These are phyloP conservation scores for Molorchus minor DNA, from an alignment of 2,888 invertebrate species.

Conservation along the genomic window DNA sequence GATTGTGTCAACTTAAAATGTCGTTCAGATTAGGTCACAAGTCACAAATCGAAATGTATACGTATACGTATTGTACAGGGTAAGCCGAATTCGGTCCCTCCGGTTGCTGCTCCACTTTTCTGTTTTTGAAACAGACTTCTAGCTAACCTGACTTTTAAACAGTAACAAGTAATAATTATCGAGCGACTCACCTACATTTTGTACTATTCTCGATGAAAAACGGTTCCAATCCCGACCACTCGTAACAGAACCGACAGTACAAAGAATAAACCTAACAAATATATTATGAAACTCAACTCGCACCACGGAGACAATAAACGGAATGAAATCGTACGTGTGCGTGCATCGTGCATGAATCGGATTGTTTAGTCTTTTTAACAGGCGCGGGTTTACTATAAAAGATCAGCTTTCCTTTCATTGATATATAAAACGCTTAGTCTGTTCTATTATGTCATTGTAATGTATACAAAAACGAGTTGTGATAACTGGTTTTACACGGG, in stretches of 20 bases:
- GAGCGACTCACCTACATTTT: constrained; percentile 20
- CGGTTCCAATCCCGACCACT: constrained; percentile 5
- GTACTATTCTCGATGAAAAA: background rate
- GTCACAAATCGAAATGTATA: too few species aligned
- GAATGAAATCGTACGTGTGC: too few species aligned
- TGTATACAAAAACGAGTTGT: background rate
- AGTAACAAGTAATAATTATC: too few species aligned
- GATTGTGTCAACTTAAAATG: too few species aligned
- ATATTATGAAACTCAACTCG: background rate
- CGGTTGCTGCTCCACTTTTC: too few species aligned
- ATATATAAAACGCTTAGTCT: constrained; percentile 24
- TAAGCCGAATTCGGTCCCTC: too few species aligned
- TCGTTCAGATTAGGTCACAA: too few species aligned
- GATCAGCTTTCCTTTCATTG: constrained; percentile 32
- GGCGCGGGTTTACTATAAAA: constrained; percentile 21
- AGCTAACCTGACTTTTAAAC: too few species aligned
- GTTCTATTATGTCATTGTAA: background rate
- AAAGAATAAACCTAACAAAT: constrained; percentile 11
- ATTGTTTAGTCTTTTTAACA: constrained; percentile 18
- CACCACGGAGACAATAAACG: constrained; percentile 16
- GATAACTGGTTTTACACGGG: background rate
- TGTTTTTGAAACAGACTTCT: too few species aligned
- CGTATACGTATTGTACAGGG: too few species aligned
- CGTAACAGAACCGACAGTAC: constrained; percentile 5
- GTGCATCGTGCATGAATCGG: constrained; percentile 8